These are phyloP conservation scores for Gopherus evgoodei DNA, from an alignment of 2,113 vertebrate genomes.

Conservation along the genomic window DNA sequence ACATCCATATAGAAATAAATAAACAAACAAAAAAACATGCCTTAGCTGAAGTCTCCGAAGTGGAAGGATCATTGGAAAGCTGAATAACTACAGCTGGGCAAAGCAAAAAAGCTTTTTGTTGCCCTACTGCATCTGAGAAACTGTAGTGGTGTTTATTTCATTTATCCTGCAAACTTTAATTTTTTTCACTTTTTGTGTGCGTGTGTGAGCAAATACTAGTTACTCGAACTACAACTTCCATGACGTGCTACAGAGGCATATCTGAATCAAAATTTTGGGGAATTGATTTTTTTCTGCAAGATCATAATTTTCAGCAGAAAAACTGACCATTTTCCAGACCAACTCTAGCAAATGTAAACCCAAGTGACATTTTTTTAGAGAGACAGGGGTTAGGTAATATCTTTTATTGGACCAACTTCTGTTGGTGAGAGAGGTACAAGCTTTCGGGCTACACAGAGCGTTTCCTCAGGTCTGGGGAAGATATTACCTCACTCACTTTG, in stretches of 20 bases:
- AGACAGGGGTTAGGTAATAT: no score
- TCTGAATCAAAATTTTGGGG: not conserved
- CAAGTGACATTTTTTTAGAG: no score
- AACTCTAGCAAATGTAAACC: not conserved
- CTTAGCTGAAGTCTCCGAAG: not conserved
- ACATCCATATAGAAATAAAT: not conserved
- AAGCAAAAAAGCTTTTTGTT: conserved; percentile 14
- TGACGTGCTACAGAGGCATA: not conserved
- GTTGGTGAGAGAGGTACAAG: no score
- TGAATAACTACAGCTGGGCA: not conserved
- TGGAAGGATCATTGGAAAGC: not conserved
- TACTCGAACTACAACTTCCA: not conserved
- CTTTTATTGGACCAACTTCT: no score
- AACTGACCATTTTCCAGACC: not conserved
- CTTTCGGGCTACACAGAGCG: no score
- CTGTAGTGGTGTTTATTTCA: not conserved
- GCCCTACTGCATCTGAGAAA: conserved; percentile 13
- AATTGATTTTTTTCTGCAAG: not conserved
- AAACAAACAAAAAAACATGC: not conserved
- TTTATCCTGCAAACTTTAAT: not conserved
- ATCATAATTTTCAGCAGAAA: not conserved
- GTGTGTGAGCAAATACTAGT: not conserved
- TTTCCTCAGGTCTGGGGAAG: no score
- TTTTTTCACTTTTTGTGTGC: not conserved
- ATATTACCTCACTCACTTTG: not conserved